phyloP scores from a whole-genome alignment of 2,888 invertebrate species.

The Agonopterix subpropinquella region DNA sequence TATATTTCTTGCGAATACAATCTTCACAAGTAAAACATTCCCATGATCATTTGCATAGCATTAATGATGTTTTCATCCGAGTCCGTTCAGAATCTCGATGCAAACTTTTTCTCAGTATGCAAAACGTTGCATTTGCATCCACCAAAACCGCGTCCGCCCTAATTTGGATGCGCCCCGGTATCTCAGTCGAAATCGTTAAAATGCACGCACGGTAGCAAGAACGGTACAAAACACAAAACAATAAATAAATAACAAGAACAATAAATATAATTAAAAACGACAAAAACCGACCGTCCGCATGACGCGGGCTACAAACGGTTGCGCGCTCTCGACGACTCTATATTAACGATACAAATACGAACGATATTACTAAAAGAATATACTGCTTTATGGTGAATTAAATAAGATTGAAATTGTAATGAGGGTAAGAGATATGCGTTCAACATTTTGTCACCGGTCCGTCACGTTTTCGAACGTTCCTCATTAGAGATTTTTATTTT shows the following conservation, averaged over 20 bases:
- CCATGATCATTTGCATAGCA: slow-evolving; percentile 51
- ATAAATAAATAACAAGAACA: slow-evolving; percentile 72
- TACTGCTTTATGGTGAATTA: slow-evolving; percentile 22
- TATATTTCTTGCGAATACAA: too few relatives aligned
- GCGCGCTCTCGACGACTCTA: slow-evolving; percentile 62
- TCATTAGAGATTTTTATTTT: slow-evolving; percentile 63
- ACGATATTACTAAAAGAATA: slow-evolving; percentile 24
- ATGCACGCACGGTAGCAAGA: slow-evolving; percentile 67
- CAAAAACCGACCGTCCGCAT: slow-evolving; percentile 68
- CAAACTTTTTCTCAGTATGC: slow-evolving; percentile 49
- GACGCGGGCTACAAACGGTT: slow-evolving; percentile 60
- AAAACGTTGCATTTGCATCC: slow-evolving; percentile 63
- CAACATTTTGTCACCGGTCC: slow-evolving; percentile 64
- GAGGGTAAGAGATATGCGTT: slow-evolving; percentile 30
- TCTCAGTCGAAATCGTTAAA: slow-evolving; percentile 61
- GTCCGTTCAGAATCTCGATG: slow-evolving; percentile 37
- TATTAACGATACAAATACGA: slow-evolving; percentile 44
- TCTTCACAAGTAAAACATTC: slow-evolving; percentile 22
- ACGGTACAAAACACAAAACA: slow-evolving; percentile 59
- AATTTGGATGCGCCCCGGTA: slow-evolving; percentile 65
- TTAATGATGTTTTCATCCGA: slow-evolving; percentile 62
- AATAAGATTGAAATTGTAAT: slow-evolving; percentile 32
- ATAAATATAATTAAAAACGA: slow-evolving; percentile 74
- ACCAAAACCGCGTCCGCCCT: slow-evolving; percentile 47
- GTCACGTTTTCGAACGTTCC: slow-evolving; percentile 53